Base-by-base conservation (phyloP, 30 jellyfish, hydroid and myxozoan species). In the Phacellophora camtschatica region DNA sequence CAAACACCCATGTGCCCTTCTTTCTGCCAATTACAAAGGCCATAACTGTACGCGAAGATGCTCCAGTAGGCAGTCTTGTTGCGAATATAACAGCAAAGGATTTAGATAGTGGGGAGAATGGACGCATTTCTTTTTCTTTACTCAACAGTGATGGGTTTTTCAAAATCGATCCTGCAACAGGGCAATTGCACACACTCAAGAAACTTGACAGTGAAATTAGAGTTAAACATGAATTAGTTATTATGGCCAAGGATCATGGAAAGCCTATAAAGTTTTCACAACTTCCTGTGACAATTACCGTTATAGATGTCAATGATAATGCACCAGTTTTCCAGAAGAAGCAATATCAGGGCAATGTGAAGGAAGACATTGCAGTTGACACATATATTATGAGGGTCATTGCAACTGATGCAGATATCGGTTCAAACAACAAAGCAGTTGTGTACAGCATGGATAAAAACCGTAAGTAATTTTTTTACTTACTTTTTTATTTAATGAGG, bases 191-290 rank as follows among this genome's bases (percentile, higher is more conserved):
- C 41, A 76, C 96, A 31, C 66, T 80, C 11, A 71, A 87, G 66
- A 46, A 86, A 67, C 92, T 94, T 22, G 95, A 94, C 77, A 95
- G 97, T 13, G 99, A 94, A 62, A 51, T 65, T 1, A 81, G 49
- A 29, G 57, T 61, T 25, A 34, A 53, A 15, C 88, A 94, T 63
- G 84, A 50, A 33, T 41, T 94, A 28, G 76, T 43, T 9, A 76
- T 87, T 5, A 66, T 64, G 77, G 99, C 97, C 35, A 42, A 74
- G 45, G 99, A 94, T 78, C 92, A 83, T 58, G 99, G 99, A 15
- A 48, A 24, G 7, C 99, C 99, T 10, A n/a, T 65, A 16, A 90
- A 65, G 57, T 46, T 91, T 2, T 71, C 99, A 39, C 13, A 39
- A 22, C 68, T 71, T 28, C 66, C 58, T 18, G 89, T 85, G 36